Percentiles rank a stretch among this genome's conserved stretches.
These are phyloP conservation scores for Eristalis pertinax DNA, from an alignment of 2,888 invertebrate genomes.

Conservation along the genomic window DNA sequence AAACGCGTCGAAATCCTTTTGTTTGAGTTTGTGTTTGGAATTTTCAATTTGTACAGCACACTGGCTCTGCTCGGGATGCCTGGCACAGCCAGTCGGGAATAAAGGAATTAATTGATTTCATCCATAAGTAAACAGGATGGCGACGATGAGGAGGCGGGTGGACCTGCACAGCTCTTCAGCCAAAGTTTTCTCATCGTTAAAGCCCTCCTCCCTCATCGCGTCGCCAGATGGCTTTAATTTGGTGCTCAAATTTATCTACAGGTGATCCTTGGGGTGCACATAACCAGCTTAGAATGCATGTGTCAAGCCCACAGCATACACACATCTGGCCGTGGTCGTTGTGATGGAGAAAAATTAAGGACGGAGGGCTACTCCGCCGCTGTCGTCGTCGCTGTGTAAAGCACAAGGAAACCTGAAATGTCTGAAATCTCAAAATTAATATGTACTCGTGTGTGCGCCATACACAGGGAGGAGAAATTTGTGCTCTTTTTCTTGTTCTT, in stretches of 20 bases:
- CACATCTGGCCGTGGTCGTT: slow-evolving; percentile 27
- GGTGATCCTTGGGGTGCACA: slow-evolving; percentile 31
- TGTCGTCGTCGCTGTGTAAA: slow-evolving; percentile 5
- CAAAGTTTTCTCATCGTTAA: slow-evolving; percentile 10
- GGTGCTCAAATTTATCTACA: slow-evolving; percentile 30
- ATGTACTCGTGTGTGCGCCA: not conserved
- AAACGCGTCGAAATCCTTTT: slow-evolving; percentile 55
- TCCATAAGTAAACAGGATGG: slow-evolving; percentile 33
- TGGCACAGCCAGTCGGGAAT: slow-evolving; percentile 1
- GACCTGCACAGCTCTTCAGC: not conserved
- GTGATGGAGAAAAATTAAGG: not conserved
- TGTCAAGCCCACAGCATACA: not conserved
- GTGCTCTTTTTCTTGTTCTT: not conserved
- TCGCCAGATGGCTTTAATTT: slow-evolving; percentile 1
- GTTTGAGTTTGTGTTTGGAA: slow-evolving; percentile 57
- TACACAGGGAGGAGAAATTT: not conserved
- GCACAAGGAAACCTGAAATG: not conserved
- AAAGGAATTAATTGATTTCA: slow-evolving; percentile 54
- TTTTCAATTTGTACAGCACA: slow-evolving; percentile 31
- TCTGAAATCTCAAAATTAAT: slow-evolving; percentile 35
- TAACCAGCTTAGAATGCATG: slow-evolving; percentile 26
- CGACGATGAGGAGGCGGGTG: not conserved
- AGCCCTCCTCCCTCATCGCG: not conserved
- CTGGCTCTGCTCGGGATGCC: slow-evolving; percentile 2
- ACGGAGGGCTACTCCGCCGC: not conserved